phyloP scores from a whole-genome alignment of 2,113 vertebrate species.

The Lethenteron camtschaticum region DNA sequence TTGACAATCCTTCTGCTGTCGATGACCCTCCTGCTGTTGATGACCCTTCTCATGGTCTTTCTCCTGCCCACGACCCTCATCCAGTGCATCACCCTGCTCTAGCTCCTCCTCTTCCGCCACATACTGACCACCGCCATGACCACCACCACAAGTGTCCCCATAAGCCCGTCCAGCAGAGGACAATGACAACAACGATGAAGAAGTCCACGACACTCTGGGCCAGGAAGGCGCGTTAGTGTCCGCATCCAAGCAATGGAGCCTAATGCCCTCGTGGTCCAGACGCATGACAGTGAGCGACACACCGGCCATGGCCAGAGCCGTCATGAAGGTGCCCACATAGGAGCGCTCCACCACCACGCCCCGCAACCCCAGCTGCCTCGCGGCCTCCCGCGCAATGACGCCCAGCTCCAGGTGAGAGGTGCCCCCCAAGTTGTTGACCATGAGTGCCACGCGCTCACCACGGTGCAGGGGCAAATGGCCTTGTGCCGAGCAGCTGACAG shows the following conservation, averaged over 20 bases:
- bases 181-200: no score
- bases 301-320: constrained; percentile 70
- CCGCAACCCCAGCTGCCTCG: constrained; percentile 38
- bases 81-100: no score
- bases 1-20: no score
- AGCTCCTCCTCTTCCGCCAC: no score
- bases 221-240: constrained; percentile 1
- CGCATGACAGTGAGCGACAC: constrained; percentile 57
- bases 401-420: constrained; percentile 65
- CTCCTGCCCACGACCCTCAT: no score
- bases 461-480: not conserved
- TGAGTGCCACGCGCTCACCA: constrained; percentile 46
- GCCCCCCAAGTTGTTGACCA: constrained; percentile 78
- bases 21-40: no score
- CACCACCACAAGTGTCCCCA: no score
- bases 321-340: constrained; percentile 70
- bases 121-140: no score
- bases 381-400: constrained; percentile 36
- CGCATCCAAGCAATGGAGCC: not conserved
- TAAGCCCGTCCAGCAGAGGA: no score
- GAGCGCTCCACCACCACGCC: constrained; percentile 32
- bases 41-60: no score
- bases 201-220: not conserved
- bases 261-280: constrained; percentile 14
- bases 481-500: no score